Evolutionary conservation across 2,888 invertebrate genomes (phyloP), one percentile per base, ranked within the genome.

Genomic region (Mesorhabditis spiculigera): DNA sequence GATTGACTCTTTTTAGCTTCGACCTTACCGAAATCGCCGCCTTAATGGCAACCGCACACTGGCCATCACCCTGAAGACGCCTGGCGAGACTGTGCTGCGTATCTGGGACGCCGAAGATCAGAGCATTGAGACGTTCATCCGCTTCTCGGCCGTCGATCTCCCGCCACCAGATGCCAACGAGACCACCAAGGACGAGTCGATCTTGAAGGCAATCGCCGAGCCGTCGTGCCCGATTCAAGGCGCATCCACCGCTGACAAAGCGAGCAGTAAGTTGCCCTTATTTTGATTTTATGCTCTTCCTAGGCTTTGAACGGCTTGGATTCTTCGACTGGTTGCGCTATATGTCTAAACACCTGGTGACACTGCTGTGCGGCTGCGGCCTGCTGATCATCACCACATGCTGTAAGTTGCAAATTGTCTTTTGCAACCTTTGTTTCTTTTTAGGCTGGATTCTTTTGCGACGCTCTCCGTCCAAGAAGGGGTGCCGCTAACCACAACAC

Each of bases 21-120:
- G 82, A 82, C 70, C 66, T 82, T 64, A 81, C 79, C 43, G 78
- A 81, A 13, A 79, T 81, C 43, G 66, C 66, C 5, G 75, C 80
- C 4, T 66, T 1, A 71, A 78, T 64, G 75, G 75, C 67, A 79
- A 80, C 63, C 69, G 75, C 10, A 74, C 76, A 2, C 70, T 82
- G 43, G 71, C 73, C 16, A 73, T 82, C 63, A 75, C 74, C 0
- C 63, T 82, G 66, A 81, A 80, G 61, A 68, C 72, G 13, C 69
- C 76, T 5, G 82, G 82, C 69, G 81, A 82, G 64, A 81, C 80
- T 6, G 82, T 82, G 13, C 71, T 82, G 10, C 62, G 75, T 62
- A 79, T 82, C 16, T 79, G 76, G 71, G 81, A 82, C 65, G 65
- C 78, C 10, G 67, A 67, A n/a, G 72, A 77, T 58, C 61, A 70